phyloP scores from a whole-genome alignment of 1,140 invertebrate genomes.

The Temnothorax longispinosus region DNA sequence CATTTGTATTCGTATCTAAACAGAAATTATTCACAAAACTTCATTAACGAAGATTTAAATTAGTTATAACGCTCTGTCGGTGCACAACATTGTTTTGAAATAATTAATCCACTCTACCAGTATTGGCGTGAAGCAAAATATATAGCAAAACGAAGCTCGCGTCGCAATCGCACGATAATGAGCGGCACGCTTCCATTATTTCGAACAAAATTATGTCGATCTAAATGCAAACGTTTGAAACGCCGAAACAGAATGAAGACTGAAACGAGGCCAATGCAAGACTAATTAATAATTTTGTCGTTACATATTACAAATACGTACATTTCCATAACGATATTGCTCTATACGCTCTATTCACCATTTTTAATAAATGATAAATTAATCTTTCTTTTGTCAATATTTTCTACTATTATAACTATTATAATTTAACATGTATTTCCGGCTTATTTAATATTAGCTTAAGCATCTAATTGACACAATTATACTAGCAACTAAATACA shows the following conservation, averaged over 20 bases:
- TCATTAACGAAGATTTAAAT: conserved; percentile 41
- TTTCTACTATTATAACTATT: neutral
- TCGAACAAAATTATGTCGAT: conserved; percentile 39
- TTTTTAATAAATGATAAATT: conserved; percentile 1
- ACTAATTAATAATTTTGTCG: conserved; percentile 40
- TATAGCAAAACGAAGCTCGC: conserved; percentile 2
- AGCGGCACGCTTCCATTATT: conserved; percentile 26
- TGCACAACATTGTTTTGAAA: conserved; percentile 32
- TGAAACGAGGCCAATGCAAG: neutral
- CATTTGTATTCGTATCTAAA: conserved; percentile 18
- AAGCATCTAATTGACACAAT: neutral
- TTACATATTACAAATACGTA: neutral
- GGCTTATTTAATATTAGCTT: neutral
- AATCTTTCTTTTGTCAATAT: neutral
- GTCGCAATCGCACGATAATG: conserved; percentile 19
- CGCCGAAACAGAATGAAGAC: neutral
- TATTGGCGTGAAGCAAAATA: conserved; percentile 5
- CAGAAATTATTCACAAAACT: conserved; percentile 51
- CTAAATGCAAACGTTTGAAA: conserved; percentile 36
- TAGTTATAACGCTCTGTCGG: conserved; percentile 11
- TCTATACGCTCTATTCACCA: neutral
- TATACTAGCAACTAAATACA: neutral
- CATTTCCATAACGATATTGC: neutral
- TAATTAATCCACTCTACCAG: conserved; percentile 41
- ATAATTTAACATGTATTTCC: neutral